Conservation (phyloP, 2,113 vertebrate genomes). For the Alethe castanea region DNA sequence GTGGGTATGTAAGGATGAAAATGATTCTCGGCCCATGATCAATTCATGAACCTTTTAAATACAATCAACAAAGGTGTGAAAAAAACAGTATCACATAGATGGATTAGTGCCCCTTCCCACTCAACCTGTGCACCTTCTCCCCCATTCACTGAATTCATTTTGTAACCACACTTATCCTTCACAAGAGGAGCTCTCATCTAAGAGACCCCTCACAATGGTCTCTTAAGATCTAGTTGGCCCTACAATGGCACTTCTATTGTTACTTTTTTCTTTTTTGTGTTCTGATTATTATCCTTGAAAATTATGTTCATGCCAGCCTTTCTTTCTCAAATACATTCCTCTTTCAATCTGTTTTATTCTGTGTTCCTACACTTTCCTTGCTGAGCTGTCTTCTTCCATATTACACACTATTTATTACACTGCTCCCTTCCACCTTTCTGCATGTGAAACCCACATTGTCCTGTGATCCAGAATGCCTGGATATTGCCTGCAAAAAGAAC, state of each 20-base stretch:
- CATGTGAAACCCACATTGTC: neutral
- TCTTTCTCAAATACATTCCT: neutral
- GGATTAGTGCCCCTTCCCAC: neutral
- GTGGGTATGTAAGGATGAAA: neutral
- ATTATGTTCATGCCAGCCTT: neutral
- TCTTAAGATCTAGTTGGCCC: neutral
- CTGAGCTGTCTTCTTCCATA: neutral
- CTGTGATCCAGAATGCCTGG: neutral
- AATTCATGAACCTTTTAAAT: neutral
- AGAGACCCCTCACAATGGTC: neutral
- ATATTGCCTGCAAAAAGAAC: neutral
- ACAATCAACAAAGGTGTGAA: neutral
- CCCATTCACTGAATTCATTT: neutral
- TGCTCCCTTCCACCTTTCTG: neutral
- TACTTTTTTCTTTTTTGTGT: neutral
- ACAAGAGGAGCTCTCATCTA: neutral
- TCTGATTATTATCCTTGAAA: neutral
- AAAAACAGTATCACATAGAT: neutral
- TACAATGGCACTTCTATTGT: neutral
- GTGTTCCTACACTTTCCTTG: neutral
- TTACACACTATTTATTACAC: accelerated
- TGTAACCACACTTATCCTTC: neutral
- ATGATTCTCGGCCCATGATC: neutral
- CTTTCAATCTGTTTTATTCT: neutral
- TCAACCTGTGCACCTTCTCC: neutral